Evolutionary conservation across 2,113 vertebrate species (phyloP), one percentile per base, ranked within the genome.

Genomic region (Dicerorhinus sumatrensis): DNA sequence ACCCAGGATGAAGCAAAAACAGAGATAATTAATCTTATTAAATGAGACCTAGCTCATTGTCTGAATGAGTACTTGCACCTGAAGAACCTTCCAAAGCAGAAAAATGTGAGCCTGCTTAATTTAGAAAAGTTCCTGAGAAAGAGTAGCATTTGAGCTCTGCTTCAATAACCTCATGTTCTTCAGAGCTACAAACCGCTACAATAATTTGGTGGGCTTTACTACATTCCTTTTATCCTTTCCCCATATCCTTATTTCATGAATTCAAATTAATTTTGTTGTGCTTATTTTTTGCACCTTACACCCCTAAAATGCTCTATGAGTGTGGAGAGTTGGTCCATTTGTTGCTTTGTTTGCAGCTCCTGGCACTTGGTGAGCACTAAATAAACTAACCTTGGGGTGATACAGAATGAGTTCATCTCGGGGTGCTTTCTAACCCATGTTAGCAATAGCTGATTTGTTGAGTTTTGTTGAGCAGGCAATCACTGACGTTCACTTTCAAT

Each of bases 1-100:
- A 69, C 7, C 20, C 25, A 54, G 23, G 39, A 80, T 39, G 21
- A 51, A 83, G 36, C 46, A 94, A 56, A 91, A 48, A 6, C 48
- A 70, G 13, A 72, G 77, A 89, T 93, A 93, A 95, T 73, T 82
- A 86, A 48, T 48, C 63, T 93, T 39, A 67, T 92, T 97, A 82
- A 95, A 51, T 51, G 65, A 92, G 79, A 89, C 20, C n/a, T 80
- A 58, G 39, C 51, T 79, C 63, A 31, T 12, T 75, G 51, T 82
- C 62, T 65, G 84, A 91, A 72, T 33, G 72, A 70, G 14, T 36
- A 31, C 36, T 92, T 90, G 12, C n/a, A 89, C 29, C 31, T 51
- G 48, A 18, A 95, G 42, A 80, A 69, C 63, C 42, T 76, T 56
- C 14, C 54, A 31, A 67, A 51, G 27, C 46, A 72, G 33, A 79